phyloP scores from a whole-genome alignment of 2,888 invertebrate genomes.

The Trachelus tabidus region DNA sequence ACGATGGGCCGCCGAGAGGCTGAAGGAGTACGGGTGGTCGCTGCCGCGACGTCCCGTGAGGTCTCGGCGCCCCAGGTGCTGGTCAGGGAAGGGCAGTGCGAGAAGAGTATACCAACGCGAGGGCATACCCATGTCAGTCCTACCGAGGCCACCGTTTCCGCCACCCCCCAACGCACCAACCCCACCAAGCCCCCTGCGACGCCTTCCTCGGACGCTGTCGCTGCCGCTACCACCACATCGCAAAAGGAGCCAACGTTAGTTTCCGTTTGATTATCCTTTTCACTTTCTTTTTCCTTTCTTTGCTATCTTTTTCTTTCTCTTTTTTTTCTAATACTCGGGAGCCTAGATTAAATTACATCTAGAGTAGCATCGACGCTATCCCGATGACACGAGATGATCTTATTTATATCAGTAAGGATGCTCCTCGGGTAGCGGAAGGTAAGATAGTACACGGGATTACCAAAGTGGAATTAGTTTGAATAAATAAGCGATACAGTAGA shows the following conservation, averaged over 20 bases:
- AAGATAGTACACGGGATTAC: conserved; percentile 6
- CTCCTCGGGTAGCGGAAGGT: conserved; percentile 3
- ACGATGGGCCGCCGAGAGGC: conserved; percentile 75
- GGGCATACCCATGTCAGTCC: conserved; percentile 73
- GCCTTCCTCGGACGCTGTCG: conserved; percentile 61
- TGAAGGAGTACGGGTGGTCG: conserved; percentile 76
- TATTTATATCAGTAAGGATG: neutral
- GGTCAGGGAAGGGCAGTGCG: conserved; percentile 93
- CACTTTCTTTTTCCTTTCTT: neutral
- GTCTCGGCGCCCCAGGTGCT: conserved; percentile 89
- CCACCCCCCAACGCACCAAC: conserved; percentile 63
- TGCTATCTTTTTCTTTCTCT: neutral
- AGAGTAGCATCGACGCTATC: neutral
- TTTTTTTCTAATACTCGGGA: neutral
- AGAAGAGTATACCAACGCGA: conserved; percentile 90
- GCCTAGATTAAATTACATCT: neutral
- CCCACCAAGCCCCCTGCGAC: conserved; percentile 60
- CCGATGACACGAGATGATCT: neutral
- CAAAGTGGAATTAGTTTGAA: conserved; percentile 29
- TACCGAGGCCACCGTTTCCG: conserved; percentile 63
- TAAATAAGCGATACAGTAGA: conserved; percentile 33
- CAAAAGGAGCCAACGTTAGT: conserved; percentile 53
- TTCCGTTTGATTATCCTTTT: neutral
- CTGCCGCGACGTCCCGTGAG: conserved; percentile 70
- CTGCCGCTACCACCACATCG: conserved; percentile 60